Base-by-base conservation (phyloP, 2,113 vertebrate species). In the Pluvianellus socialis region DNA sequence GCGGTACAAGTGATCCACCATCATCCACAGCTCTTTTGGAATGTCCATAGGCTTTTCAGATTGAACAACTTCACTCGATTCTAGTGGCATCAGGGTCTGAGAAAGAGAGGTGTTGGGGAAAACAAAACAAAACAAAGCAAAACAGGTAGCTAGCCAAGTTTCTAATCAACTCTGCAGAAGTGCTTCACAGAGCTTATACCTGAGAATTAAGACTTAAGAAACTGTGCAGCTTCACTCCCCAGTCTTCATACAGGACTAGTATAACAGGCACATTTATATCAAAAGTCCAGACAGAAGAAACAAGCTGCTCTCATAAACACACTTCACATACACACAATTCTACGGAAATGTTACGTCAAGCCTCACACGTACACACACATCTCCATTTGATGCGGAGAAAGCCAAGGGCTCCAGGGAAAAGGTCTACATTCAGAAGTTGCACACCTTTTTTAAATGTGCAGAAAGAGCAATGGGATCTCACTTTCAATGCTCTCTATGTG, bases 1-100 rank as follows among this genome's bases (percentile, higher is more conserved):
- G 88, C 98, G 98, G 52, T 98, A 99, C 66, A 99, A 97, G 97
- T 99, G 98, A 95, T 99, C 99, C 91, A 99, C 99, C 99, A 99
- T 98, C 98, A 99, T 99, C 99, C 99, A 99, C 77, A 99, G 98
- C 81, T 99, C 99, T 96, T 99, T 99, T 12, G 99, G 99, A 83
- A 99, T 99, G 59, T 98, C 98, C 86, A 99, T 95, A n/a, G 98
- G 98, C 59, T 98, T 98, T 61, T 99, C 99, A 75, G 66, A 53
- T 59, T 93, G 86, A 85, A 58, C 74, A 62, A 75, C 95, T 32
- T 90, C 66, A 14, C 96, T 95, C 73, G 76, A 92, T 49, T 86
- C 75, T 17, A 98, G 18, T 4, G 98, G 97, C 97, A 98, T 98
- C 73, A 98, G 86, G 9, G 95, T 98, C 99, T 99, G 89, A 90